phyloP scores from a whole-genome alignment of 2,888 invertebrate genomes.

The Cenopis cana region DNA sequence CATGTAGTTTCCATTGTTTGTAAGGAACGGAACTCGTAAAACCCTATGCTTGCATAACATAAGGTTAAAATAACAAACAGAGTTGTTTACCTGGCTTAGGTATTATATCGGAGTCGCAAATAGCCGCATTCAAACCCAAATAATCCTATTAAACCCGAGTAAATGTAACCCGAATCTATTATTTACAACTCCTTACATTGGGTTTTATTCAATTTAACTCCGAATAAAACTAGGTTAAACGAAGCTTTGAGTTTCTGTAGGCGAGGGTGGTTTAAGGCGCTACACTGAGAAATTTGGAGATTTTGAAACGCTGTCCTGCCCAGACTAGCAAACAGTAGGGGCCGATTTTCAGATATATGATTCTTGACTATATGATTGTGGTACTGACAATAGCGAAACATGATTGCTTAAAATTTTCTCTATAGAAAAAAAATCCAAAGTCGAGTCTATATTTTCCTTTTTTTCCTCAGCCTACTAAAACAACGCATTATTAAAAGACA shows the following conservation, averaged over 20 bases:
- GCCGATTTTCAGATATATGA: too few species aligned
- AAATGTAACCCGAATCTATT: slow-evolving; percentile 46
- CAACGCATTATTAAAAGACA: too few species aligned
- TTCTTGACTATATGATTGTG: too few species aligned
- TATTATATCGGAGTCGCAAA: slow-evolving; percentile 1
- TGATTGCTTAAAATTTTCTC: too few species aligned
- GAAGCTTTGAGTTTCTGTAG: not conserved
- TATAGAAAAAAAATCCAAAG: too few species aligned
- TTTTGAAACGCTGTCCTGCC: too few species aligned
- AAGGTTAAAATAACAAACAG: not conserved
- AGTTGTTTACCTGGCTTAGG: slow-evolving; percentile 24
- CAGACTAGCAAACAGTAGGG: too few species aligned
- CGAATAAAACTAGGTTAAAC: slow-evolving; percentile 19
- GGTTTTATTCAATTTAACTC: slow-evolving; percentile 40
- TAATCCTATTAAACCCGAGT: slow-evolving; percentile 44
- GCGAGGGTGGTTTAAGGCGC: too few species aligned
- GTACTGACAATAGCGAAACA: too few species aligned
- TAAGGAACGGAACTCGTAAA: not conserved
- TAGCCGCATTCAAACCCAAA: slow-evolving; percentile 14
- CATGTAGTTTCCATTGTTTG: not conserved
- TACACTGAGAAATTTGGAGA: too few species aligned
- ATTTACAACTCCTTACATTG: slow-evolving; percentile 43
- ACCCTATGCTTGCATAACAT: not conserved
- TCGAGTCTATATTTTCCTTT: too few species aligned
- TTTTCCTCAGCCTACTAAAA: too few species aligned